Base-by-base conservation (phyloP, 2,797 vertebrate genomes). In the Tenualosa ilisha region DNA sequence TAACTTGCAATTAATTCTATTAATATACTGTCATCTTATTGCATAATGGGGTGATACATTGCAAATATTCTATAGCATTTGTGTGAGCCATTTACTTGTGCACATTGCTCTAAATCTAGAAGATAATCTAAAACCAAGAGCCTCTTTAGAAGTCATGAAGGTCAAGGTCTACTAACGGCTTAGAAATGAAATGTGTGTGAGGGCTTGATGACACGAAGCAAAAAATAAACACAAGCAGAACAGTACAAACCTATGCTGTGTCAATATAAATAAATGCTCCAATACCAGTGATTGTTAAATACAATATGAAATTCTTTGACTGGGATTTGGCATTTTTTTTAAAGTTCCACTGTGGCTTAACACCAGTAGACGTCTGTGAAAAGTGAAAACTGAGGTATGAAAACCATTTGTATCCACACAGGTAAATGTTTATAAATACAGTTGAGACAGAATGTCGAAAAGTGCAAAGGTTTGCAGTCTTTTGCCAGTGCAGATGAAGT, bases 401-500 rank as follows among this genome's bases (percentile, higher is more conserved):
- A 1, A 20, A 79, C 40, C 72, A 79, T 46, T 22, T 7, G 72
- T 43, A 46, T 79, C 40, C 37, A 79, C 37, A 46, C 37, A 79
- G 37, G 15, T 46, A 79, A 79, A 43, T 79, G 37, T 79, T 22
- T 46, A 79, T 43, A 79, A 72, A 72, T 17, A 72, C 68, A 75
- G 31, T 43, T 37, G 81, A 87, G 82, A 53, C 17, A 59, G 22
- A 15, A 56, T 84, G 84, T 84, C 83, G 84, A 72, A 86, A 92
- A 88, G 85, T 90, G 83, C 87, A 89, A 88, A 88, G 89, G 85
- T 91, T 92, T 89, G 31, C 89, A 83, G 40, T 43, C 40, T 61
- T 59, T 40, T 22, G 40, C 56, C 37, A 6, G 54, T 46, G 43
- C 56, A 79, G 43, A 79, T 79, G 31, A 40, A 59, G 53, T 61